Evolutionary conservation across 1,140 invertebrate species (phyloP).

Genomic region (Glossosoma conforme): DNA sequence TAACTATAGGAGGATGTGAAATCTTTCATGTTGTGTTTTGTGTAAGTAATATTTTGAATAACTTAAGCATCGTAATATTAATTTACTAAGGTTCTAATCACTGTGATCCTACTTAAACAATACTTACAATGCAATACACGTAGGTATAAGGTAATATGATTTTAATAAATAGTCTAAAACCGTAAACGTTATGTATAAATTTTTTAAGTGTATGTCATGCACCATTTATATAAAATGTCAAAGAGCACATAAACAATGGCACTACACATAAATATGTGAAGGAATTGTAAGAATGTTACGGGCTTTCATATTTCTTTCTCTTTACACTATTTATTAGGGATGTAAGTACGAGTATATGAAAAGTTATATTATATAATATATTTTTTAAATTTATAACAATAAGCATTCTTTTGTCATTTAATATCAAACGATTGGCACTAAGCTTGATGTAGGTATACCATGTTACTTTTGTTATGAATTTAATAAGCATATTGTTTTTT

Average conservation of each 20-base stretch:
- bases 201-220: slow-evolving; percentile 3
- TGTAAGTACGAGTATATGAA: too few species aligned
- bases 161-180: neutral
- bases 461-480: too few species aligned
- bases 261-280: slow-evolving; percentile 7
- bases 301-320: too few species aligned
- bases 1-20: too few species aligned
- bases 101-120: neutral
- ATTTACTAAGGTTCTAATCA: neutral
- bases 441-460: too few species aligned
- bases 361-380: too few species aligned
- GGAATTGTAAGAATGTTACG: neutral
- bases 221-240: slow-evolving; percentile 5
- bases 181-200: slow-evolving; percentile 2
- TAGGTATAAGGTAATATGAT: neutral
- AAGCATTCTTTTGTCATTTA: too few species aligned
- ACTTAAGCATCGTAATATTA: neutral
- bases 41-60: neutral
- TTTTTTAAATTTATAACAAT: too few species aligned
- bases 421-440: too few species aligned
- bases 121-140: neutral
- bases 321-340: too few species aligned
- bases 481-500: too few species aligned
- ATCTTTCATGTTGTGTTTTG: too few species aligned
- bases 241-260: slow-evolving; percentile 5